Evolutionary conservation across 2,888 invertebrate species (phyloP), one percentile per base, ranked within the genome.

Genomic region (Odiellus spinosus): DNA sequence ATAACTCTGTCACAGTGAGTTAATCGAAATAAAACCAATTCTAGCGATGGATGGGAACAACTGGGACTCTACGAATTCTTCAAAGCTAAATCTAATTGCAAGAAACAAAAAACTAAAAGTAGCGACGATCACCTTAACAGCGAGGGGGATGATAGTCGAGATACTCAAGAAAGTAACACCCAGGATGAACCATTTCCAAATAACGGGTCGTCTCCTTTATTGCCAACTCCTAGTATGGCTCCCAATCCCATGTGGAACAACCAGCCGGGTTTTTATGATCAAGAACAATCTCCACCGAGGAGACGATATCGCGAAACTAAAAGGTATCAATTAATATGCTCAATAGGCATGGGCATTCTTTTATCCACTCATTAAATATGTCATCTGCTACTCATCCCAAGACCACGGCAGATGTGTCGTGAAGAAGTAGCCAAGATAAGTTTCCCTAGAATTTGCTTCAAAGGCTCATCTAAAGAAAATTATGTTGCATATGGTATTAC

Each of bases 11-110:
- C 14, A 33, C 15, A 15, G 20, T n/a, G 26, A n/a, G 39, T 18
- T 46, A 32, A n/a, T n/a, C n/a, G n/a, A n/a, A n/a, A n/a, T n/a
- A n/a, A n/a, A n/a, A n/a, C n/a, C n/a, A n/a, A n/a, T n/a, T 39
- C 18, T 36, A 73, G 72, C 66, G 95, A 96, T 67, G 96, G 96
- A 26, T 98, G 96, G 96, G 98, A 98, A 67, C 90, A 90, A 67
- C 73, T 95, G 61, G 95, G 91, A 53, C 73, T 98, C 46, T 93
- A 91, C 66, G 96, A 98, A 69, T 98, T 91, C 70, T 95, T 88
- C 69, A 88, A 90, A 69, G 87, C 90, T 5, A 98, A 96, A 69
- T 85, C 88, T 65, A 76, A 79, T 50, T 88, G 91, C 2, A 78
- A 80, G 56, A 86, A 85, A 18, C 46, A 26, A 4, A 26, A 8